Evolutionary conservation across 2,113 vertebrate species (phyloP), one percentile per base, ranked within the genome.

Genomic region (Macheiramphus alcinus): DNA sequence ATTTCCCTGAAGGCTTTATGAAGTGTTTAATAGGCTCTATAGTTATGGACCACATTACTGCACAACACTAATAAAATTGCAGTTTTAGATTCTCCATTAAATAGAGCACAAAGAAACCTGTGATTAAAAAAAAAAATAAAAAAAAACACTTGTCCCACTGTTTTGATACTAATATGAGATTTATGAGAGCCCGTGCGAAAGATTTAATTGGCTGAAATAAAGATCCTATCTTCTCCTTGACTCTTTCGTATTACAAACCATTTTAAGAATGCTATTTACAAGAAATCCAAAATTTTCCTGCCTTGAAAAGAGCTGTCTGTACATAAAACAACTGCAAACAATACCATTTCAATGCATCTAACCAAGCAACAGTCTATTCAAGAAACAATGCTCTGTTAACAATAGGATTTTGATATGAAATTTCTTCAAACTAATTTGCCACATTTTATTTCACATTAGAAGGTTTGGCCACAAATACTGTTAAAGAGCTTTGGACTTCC

Each of bases 1-100:
- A 82, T 78, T 96, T 93, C 79, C 40, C 27, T 83, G 90, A 85
- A 83, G 59, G 61, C 68, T 97, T 96, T 95, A 96, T 90, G 85
- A 86, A 96, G 81, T 94, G 85, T 96, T 96, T 93, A 96, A 96
- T 90, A 92, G 93, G 79, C 31, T 88, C 40, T 90, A 63, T 45
- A 89, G 93, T 91, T 95, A 97, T 9, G 2, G 84, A 82, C 70
- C 42, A 47, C 93, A 91, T 89, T 97, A 95, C 73, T 59, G 62
- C 90, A 91, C 48, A 95, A 91, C 78, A 85, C 32, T 94, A 94
- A 85, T 79, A 97, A 87, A 95, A 89, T 11, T 61, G 22, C 43
- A 87, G 31, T 52, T 94, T 94, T 87, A 89, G 88, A 84, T 19
- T 85, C 58, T 67, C 20, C 70, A 87, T 61, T 85, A 93, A 90